phyloP scores from a whole-genome alignment of 2,113 vertebrate genomes.

The Plecturocebus donacophilus region DNA sequence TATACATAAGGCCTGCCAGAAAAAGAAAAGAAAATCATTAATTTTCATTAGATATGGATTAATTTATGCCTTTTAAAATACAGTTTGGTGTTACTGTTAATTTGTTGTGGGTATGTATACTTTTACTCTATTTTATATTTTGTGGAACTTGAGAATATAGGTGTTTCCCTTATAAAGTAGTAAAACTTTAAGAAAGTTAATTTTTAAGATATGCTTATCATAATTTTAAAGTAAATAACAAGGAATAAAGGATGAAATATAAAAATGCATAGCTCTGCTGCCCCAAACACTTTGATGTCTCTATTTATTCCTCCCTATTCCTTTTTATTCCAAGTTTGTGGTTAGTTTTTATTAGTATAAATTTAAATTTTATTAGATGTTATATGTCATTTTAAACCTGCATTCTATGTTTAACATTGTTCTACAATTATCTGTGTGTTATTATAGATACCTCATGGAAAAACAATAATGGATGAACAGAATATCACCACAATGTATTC shows the following conservation, averaged over 20 bases:
- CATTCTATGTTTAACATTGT: background rate
- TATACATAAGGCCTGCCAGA: background rate
- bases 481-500: background rate
- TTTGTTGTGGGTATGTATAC: background rate
- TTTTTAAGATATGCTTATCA: background rate
- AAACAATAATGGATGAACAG: constrained; percentile 7
- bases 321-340: background rate
- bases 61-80: background rate
- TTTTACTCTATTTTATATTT: background rate
- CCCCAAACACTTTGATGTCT: background rate
- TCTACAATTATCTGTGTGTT: background rate
- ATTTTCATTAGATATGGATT: background rate
- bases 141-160: background rate
- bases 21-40: background rate
- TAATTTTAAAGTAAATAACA: background rate
- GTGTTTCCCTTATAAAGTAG: background rate
- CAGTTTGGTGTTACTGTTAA: background rate
- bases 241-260: background rate
- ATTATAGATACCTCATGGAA: background rate
- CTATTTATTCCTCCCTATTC: background rate
- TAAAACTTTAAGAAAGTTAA: background rate
- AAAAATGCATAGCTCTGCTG: background rate
- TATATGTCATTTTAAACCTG: background rate
- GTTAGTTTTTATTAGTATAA: background rate
- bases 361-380: background rate